Percentiles rank a stretch among this genome's conserved stretches.
phyloP scores from a whole-genome alignment of 2,797 vertebrate genomes.

The Apogon talboti region DNA sequence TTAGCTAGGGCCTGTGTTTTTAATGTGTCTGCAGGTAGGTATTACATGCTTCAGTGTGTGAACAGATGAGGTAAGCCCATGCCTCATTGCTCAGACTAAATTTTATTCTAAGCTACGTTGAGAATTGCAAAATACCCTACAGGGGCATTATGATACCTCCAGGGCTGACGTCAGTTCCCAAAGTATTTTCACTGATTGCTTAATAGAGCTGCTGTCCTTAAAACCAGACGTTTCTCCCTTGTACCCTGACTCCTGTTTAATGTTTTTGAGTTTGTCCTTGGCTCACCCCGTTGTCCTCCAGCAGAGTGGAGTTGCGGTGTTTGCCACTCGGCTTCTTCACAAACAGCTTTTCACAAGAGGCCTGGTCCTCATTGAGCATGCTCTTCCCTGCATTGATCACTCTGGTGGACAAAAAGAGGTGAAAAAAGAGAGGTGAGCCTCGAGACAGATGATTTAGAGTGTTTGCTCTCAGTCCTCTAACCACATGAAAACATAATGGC shows the following conservation, averaged over 20 bases:
- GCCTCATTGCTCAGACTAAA: background rate
- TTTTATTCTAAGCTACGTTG: background rate
- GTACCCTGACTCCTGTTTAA: background rate
- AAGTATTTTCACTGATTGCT: conserved; percentile 14
- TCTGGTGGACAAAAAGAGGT: conserved; percentile 75
- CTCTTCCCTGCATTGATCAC: conserved; percentile 99
- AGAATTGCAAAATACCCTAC: background rate
- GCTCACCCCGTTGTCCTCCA: conserved; percentile 85
- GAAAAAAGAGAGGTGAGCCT: conserved; percentile 19
- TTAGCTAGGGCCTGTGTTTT: background rate
- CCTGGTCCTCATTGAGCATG: conserved; percentile 98
- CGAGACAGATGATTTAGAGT: conserved; percentile 39
- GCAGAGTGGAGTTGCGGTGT: conserved; percentile 72
- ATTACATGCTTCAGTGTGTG: background rate
- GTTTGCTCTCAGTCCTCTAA: conserved; percentile 32
- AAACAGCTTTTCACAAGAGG: conserved; percentile 91
- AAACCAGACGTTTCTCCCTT: conserved; percentile 2
- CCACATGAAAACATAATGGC: conserved; percentile 37
- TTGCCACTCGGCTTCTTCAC: conserved; percentile 87
- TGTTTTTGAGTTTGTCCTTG: background rate
- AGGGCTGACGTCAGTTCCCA: conserved; percentile 13
- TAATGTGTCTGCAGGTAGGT: background rate
- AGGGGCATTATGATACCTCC: background rate
- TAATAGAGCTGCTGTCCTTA: conserved; percentile 2
- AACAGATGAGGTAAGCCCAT: background rate